These are phyloP conservation scores for Gadopsis bispinosus DNA, from an alignment of 2,797 vertebrate species.

Conservation along the genomic window DNA sequence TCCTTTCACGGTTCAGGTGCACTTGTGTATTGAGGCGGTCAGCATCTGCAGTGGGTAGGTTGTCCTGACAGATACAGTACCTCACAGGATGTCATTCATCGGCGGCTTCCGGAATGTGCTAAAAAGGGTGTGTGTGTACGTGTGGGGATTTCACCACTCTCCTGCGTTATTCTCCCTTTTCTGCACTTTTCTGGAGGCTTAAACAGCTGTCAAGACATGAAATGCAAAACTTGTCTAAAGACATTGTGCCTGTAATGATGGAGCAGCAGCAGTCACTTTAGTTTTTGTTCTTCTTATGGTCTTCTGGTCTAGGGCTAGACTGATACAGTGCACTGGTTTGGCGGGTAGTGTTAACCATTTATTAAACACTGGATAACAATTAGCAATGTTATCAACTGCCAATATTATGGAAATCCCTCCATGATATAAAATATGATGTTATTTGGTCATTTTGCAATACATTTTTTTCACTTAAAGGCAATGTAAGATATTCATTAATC, in stretches of 20 bases:
- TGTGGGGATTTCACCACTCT: conserved; percentile 49
- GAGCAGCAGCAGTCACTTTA: conserved; percentile 22
- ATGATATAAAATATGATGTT: neutral
- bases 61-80: conserved; percentile 67
- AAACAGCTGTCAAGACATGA: conserved; percentile 44
- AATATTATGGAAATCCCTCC: neutral
- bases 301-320: neutral
- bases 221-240: conserved; percentile 35
- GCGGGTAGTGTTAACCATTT: neutral
- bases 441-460: neutral
- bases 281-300: conserved; percentile 23
- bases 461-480: neutral
- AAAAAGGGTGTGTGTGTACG: conserved; percentile 49
- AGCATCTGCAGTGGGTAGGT: conserved; percentile 65
- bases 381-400: neutral
- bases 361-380: neutral
- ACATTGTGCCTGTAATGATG: conserved; percentile 21
- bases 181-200: conserved; percentile 13
- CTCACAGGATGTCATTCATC: conserved; percentile 78
- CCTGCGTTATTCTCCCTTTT: conserved; percentile 37
- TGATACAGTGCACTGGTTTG: neutral
- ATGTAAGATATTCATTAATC: neutral
- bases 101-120: conserved; percentile 60
- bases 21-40: conserved; percentile 78
- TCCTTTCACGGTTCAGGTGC: conserved; percentile 80